Conservation (phyloP, 2,888 invertebrate species). For the Caenorhabditis sp. region DNA sequence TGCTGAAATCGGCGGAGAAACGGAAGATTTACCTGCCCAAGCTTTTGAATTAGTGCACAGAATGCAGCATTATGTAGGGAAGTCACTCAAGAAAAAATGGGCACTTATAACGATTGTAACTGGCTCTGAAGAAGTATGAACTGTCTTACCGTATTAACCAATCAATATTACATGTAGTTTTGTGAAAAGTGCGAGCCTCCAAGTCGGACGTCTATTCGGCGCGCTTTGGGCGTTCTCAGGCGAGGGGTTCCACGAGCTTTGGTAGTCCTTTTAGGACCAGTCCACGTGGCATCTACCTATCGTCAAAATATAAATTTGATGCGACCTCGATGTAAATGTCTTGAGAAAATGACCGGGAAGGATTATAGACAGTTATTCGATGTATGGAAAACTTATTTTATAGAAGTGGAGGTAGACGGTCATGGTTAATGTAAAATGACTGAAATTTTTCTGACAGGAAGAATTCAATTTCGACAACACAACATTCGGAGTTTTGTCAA, state of each 20-base stretch:
- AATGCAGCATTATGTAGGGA: conserved; percentile 49
- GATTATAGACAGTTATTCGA: conserved; percentile 67
- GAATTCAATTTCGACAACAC: conserved; percentile 72
- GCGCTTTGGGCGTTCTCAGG: conserved; percentile 67
- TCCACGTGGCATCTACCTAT: conserved; percentile 75
- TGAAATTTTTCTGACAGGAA: conserved; percentile 55
- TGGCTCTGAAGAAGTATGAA: conserved; percentile 73
- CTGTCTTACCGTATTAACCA: not conserved
- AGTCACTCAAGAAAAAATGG: conserved; percentile 67
- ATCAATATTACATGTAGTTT: conserved; percentile 46
- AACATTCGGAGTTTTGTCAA: conserved; percentile 72
- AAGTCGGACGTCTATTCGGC: conserved; percentile 62
- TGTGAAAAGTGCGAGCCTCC: conserved; percentile 72
- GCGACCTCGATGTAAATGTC: conserved; percentile 65
- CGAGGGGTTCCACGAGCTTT: conserved; percentile 69
- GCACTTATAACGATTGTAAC: conserved; percentile 71
- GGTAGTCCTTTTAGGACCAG: conserved; percentile 74
- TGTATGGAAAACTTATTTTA: conserved; percentile 69
- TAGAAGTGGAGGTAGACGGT: conserved; percentile 63
- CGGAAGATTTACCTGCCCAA: conserved; percentile 71
- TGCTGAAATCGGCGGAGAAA: conserved; percentile 71
- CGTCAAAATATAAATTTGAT: conserved; percentile 73
- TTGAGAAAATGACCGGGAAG: conserved; percentile 67
- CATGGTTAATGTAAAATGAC: too few species aligned
- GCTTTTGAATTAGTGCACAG: conserved; percentile 70